Percentiles rank a stretch among this genome's conserved stretches.
Conservation (phyloP, 2,113 vertebrate genomes). For the sheep (Ovis aries) region DNA sequence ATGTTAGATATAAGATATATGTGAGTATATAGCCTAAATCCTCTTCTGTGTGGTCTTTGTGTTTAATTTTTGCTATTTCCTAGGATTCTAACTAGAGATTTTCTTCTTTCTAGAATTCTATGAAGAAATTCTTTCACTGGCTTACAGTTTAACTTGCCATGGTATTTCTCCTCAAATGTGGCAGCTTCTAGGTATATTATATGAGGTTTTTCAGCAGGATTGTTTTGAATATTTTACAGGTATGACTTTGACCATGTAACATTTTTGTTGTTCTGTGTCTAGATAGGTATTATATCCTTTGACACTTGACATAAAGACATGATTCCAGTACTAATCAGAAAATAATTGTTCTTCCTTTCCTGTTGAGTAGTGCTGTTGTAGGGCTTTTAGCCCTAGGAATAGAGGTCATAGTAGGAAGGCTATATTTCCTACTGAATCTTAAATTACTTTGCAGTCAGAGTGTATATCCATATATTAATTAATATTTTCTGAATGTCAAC, state of each 20-base stretch:
- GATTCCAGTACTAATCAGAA: not conserved
- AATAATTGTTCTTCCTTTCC: not conserved
- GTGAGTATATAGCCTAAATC: not conserved
- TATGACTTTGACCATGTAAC: constrained; percentile 44
- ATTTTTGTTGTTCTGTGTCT: constrained; percentile 20
- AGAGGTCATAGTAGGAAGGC: not conserved
- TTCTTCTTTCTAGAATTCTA: constrained; percentile 91
- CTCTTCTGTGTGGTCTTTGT: not conserved
- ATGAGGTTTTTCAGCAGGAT: constrained; percentile 95
- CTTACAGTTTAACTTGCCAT: constrained; percentile 95
- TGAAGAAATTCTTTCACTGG: constrained; percentile 96
- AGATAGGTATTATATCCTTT: not conserved
- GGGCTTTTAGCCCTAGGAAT: not conserved
- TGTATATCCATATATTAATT: not conserved
- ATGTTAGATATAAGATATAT: not conserved
- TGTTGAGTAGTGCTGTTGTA: not conserved
- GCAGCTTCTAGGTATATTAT: constrained; percentile 94
- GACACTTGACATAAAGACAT: not conserved
- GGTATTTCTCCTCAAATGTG: constrained; percentile 96
- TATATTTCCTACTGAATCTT: not conserved
- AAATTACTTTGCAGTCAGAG: not conserved
- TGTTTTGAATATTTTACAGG: constrained; percentile 98
- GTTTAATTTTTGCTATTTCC: constrained; percentile 20
- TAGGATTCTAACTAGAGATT: constrained; percentile 5
- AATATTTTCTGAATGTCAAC: not conserved